phyloP scores from a whole-genome alignment of 2,797 vertebrate genomes.

The Meriones psammophilus region DNA sequence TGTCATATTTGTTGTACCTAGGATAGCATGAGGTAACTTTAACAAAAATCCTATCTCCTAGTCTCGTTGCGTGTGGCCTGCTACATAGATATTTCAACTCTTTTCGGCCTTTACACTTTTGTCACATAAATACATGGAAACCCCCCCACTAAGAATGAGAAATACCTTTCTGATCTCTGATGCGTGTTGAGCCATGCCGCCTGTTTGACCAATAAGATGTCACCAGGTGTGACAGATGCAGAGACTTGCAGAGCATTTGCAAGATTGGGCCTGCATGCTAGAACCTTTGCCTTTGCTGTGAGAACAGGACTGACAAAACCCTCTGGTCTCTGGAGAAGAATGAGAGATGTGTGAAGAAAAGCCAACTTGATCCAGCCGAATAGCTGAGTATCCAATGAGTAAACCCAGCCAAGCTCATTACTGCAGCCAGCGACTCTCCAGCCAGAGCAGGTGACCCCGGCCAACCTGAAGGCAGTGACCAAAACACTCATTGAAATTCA shows the following conservation, averaged over 20 bases:
- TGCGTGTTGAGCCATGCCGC: not conserved
- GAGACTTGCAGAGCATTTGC: not conserved
- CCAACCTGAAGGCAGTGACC: not conserved
- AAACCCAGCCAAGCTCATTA: not conserved
- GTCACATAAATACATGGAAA: not conserved
- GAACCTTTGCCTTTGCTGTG: not conserved
- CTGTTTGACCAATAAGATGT: not conserved
- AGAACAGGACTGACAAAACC: not conserved
- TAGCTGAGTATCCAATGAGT: not conserved
- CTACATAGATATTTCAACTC: not conserved
- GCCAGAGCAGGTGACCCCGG: not conserved
- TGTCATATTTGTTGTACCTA: not conserved
- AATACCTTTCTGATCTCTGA: not conserved
- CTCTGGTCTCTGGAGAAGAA: not conserved
- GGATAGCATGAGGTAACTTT: not conserved
- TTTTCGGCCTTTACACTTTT: not conserved
- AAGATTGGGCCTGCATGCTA: not conserved
- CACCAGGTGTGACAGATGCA: not conserved
- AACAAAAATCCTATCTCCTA: not conserved
- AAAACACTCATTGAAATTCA: slow-evolving; percentile 25
- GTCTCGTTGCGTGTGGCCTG: not conserved
- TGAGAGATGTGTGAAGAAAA: not conserved
- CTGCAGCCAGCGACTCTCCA: not conserved
- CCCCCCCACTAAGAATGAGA: not conserved
- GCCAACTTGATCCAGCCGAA: not conserved